A percentile compares a stretch with the other conserved stretches of the same genome.
Conservation (phyloP, 1,140 invertebrate species). For the Drosophila sulfurigaster region DNA sequence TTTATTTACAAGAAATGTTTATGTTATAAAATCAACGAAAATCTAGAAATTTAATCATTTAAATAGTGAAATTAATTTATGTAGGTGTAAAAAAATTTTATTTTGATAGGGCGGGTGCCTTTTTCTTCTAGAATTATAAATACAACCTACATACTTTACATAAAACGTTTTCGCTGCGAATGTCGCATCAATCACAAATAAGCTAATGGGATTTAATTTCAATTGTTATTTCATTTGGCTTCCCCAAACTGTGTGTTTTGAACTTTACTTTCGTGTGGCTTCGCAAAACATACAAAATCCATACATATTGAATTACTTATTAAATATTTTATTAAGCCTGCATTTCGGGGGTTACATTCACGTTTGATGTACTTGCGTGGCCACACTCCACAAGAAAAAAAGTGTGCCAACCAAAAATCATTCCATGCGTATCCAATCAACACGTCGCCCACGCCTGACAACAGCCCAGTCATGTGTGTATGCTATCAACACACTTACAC, state of each 20-base stretch:
- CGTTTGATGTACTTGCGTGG: conserved; percentile 1
- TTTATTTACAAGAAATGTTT: too few relatives aligned
- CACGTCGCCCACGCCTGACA: conserved; percentile 55
- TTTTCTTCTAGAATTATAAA: too few relatives aligned
- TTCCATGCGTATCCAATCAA: conserved; percentile 66
- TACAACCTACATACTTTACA: too few relatives aligned
- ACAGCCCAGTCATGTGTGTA: conserved; percentile 57
- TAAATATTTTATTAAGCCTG: conserved; percentile 16
- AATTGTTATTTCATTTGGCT: not conserved
- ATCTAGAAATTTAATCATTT: too few relatives aligned
- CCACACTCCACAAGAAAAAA: not conserved
- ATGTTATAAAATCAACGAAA: too few relatives aligned
- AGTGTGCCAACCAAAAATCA: conserved; percentile 33
- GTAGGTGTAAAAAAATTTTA: too few relatives aligned
- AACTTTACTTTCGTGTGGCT: not conserved
- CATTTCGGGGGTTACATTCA: not conserved
- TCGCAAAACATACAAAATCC: conserved; percentile 4
- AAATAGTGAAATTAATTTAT: too few relatives aligned
- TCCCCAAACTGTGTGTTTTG: not conserved
- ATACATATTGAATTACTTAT: conserved; percentile 16
- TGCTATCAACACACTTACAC: conserved; percentile 11
- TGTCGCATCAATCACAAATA: not conserved
- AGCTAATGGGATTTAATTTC: conserved; percentile 4
- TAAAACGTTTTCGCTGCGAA: not conserved
- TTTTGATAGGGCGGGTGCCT: too few relatives aligned